These are phyloP conservation scores for Dynastes tityus DNA, from an alignment of 2,888 invertebrate species.

Conservation along the genomic window DNA sequence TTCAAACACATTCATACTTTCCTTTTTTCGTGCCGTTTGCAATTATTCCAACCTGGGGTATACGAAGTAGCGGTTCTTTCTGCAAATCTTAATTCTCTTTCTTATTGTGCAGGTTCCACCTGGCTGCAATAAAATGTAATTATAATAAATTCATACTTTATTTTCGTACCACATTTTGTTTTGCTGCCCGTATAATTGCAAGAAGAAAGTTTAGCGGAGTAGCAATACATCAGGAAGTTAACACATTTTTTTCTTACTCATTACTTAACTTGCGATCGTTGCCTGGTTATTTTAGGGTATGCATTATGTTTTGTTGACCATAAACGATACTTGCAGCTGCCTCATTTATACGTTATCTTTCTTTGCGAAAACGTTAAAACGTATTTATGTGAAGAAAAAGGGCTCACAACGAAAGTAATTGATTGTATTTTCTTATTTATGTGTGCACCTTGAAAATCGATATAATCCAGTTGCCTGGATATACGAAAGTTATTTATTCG, in stretches of 20 bases:
- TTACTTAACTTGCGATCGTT: conserved; percentile 7
- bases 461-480: too few relatives aligned
- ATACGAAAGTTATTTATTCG: too few relatives aligned
- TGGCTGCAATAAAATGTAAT: conserved; percentile 37
- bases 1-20: conserved; percentile 14
- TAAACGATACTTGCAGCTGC: conserved; percentile 19
- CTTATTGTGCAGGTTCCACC: conserved; percentile 34
- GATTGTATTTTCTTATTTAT: too few relatives aligned
- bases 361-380: background rate
- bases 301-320: background rate
- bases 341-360: background rate
- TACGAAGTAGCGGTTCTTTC: conserved; percentile 11
- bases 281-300: background rate
- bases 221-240: conserved; percentile 29
- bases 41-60: background rate
- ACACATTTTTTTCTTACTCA: conserved; percentile 23
- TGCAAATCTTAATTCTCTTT: conserved; percentile 12
- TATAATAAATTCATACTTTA: conserved; percentile 32
- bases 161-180: background rate
- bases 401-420: conserved; percentile 2
- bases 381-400: background rate
- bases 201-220: conserved; percentile 27
- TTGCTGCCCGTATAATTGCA: conserved; percentile 23
- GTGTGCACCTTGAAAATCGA: background rate
- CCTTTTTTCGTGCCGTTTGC: conserved; percentile 4